Base-by-base conservation (phyloP, 2,888 invertebrate genomes). In the Trimorus sp. region DNA sequence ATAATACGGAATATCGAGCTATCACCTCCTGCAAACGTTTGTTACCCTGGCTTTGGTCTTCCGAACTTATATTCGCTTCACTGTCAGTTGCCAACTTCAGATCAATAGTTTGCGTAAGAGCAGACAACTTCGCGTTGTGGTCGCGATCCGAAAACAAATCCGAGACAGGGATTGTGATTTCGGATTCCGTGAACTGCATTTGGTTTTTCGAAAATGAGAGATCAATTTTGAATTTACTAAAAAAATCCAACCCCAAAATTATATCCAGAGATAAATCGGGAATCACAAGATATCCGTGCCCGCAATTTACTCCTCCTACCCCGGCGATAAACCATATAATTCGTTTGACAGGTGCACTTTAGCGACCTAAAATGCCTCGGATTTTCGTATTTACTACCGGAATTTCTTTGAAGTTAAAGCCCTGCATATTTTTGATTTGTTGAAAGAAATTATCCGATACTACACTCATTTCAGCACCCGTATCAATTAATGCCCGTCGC, bases 221-320 rank as follows among this genome's bases (percentile, higher is more conserved):
- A 5, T 59, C 42, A 40, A 15, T 26, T 51, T 15, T n/a, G 12
- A 26, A 59, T 59, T 42, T n/a, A 9, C 16, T 26, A 26, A 68
- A 48, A 68, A 68, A 68, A 48, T 68, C 68, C 5, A 68, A 12
- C 9, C 68, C 68, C 11, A 68, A 45, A 1, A 68, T 56, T 7
- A 68, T 56, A 9, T 68, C 56, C 8, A 68, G 2, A 12, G 69
- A 37, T 7, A 69, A 8, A 2, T 14, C 38, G 3, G 69, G 69
- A 6, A 69, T 12, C 11, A 69, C 59, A 1, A 69, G 9, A 9
- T 40, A 69, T 7, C 15, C 26, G 16, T 59, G 49, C 5, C n/a
- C 1, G 37, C 48, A 68, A 26, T 26, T 26, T 26, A 26, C 26
- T 26, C 4, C 26, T 26, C 26, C 26, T 26, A 26, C 26, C 26